These are phyloP conservation scores for Rotaria socialis DNA, from an alignment of 2,888 invertebrate species.

Conservation along the genomic window DNA sequence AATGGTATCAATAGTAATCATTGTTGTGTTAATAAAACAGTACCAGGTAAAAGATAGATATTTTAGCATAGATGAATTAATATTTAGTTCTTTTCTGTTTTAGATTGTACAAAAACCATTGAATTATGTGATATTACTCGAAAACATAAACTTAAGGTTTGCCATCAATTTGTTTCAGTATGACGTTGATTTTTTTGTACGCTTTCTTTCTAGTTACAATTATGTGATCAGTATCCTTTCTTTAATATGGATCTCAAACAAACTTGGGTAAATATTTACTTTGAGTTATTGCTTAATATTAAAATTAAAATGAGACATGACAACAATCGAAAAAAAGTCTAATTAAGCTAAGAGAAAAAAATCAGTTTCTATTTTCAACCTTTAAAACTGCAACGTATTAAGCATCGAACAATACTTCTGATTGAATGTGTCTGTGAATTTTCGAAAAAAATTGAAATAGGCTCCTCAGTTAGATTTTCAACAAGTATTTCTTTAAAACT, in stretches of 20 bases:
- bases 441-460: too few relatives aligned
- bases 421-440: too few relatives aligned
- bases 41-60: background rate
- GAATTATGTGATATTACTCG: constrained; percentile 21
- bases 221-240: background rate
- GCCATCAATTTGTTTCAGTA: background rate
- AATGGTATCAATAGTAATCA: background rate
- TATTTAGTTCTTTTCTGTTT: background rate
- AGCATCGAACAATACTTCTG: too few relatives aligned
- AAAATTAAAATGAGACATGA: too few relatives aligned
- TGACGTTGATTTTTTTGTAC: too few relatives aligned
- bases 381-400: too few relatives aligned
- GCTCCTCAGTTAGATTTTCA: too few relatives aligned
- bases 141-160: background rate
- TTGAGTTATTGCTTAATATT: background rate
- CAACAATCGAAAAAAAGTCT: too few relatives aligned
- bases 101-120: background rate
- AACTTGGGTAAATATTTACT: background rate
- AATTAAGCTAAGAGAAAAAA: too few relatives aligned
- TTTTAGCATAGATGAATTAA: background rate
- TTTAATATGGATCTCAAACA: background rate
- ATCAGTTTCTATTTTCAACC: too few relatives aligned
- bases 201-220: background rate
- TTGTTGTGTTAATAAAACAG: background rate
- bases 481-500: too few relatives aligned